phyloP scores from a whole-genome alignment of 2,888 invertebrate genomes.

The Dynastes tityus region DNA sequence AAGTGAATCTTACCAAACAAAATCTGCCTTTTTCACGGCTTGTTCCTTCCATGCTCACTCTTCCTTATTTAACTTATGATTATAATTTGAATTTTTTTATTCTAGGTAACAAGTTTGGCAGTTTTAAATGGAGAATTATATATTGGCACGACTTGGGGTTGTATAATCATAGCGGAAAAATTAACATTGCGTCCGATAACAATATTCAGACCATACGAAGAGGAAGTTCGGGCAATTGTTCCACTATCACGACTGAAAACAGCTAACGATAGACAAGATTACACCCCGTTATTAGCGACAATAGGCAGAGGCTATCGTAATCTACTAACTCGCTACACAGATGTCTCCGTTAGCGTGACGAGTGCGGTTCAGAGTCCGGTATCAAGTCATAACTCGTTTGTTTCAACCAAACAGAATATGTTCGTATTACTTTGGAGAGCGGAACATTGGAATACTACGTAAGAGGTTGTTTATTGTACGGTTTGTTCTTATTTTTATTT shows the following conservation, averaged over 20 bases:
- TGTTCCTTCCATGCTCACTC: no score
- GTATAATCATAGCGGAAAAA: constrained; percentile 91
- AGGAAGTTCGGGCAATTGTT: constrained; percentile 80
- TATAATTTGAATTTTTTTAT: constrained; percentile 44
- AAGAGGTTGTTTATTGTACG: constrained; percentile 51
- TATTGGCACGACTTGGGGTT: constrained; percentile 96
- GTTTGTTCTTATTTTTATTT: constrained; percentile 14
- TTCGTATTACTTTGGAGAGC: constrained; percentile 83
- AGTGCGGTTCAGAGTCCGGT: constrained; percentile 67
- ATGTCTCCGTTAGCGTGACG: constrained; percentile 70
- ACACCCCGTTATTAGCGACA: constrained; percentile 78
- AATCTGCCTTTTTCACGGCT: no score
- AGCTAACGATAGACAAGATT: constrained; percentile 68
- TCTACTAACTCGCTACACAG: constrained; percentile 78
- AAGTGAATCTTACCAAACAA: no score
- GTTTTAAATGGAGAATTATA: constrained; percentile 82
- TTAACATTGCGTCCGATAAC: constrained; percentile 87
- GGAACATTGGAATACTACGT: constrained; percentile 77
- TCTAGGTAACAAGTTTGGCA: constrained; percentile 81
- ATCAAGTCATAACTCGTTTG: constrained; percentile 55
- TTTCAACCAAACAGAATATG: constrained; percentile 69
- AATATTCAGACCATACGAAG: constrained; percentile 93
- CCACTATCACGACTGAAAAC: constrained; percentile 71
- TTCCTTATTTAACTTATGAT: constrained; percentile 4
- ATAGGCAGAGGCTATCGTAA: constrained; percentile 90